These are phyloP conservation scores for Leucoraja erinaceus DNA, from an alignment of 2,113 vertebrate genomes.

Conservation along the genomic window DNA sequence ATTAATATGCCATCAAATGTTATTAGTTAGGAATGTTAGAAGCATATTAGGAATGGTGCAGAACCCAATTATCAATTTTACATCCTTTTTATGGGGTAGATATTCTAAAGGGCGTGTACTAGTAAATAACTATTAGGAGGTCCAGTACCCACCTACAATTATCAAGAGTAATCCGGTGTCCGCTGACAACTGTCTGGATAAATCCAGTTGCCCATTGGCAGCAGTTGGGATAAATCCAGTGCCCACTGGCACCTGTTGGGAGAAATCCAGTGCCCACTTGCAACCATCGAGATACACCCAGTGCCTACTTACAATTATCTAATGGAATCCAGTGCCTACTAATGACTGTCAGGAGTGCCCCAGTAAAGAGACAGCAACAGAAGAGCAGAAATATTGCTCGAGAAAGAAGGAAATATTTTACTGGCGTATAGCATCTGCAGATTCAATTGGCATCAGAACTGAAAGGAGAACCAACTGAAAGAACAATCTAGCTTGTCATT, in stretches of 20 bases:
- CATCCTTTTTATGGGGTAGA: background rate
- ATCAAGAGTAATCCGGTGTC: no score
- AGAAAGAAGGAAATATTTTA: background rate
- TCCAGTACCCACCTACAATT: no score
- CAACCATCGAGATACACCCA: no score
- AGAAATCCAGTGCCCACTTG: no score
- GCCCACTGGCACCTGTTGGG: no score
- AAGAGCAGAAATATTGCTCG: background rate
- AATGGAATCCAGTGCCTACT: no score
- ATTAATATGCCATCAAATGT: background rate
- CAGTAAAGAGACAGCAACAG: background rate
- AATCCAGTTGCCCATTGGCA: no score
- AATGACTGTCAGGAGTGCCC: no score
- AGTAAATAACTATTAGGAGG: no score
- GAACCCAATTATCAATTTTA: background rate
- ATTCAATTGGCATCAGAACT: background rate
- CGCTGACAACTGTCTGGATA: no score
- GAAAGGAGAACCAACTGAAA: background rate
- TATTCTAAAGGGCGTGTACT: background rate
- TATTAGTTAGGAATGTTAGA: background rate
- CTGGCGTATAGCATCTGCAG: background rate
- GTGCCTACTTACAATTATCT: no score
- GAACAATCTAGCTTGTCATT: background rate
- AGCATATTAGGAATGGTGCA: background rate
- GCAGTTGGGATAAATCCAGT: no score